Evolutionary conservation across 2,113 vertebrate genomes (phyloP), one percentile per base, ranked within the genome.

Genomic region (Desmodus rotundus): DNA sequence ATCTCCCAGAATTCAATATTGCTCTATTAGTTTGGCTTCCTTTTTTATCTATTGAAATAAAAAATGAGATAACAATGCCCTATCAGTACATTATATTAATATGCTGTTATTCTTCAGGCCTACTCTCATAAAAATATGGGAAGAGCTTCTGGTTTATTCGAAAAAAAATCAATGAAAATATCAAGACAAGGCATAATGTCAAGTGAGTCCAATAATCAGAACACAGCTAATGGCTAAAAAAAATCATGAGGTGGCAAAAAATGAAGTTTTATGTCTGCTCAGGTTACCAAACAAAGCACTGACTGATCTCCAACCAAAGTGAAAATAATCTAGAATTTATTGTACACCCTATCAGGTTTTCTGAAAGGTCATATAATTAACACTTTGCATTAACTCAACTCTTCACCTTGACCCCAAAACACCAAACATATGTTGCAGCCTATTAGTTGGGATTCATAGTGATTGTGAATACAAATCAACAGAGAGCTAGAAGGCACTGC

Each of bases 151-250:
- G 52, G 31, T 95, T 84, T 73, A 33, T 89, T 94, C 83, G 36
- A 93, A 85, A 96, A 58, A 96, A 97, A 97, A 97, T 96, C 96
- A 96, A 96, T 97, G 88, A 84, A 96, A 96, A 96, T 97, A 89
- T 95, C 94, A 94, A 96, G 95, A 86, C 63, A 88, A 96, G 82
- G 26, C 82, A 80, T 95, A 95, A 94, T 97, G 95, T 95, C 96
- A 97, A 97, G 50, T 65, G 86, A 94, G 77, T 95, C 54, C 95
- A 97, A 97, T 97, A 96, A 96, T 97, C 88, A 87, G 90, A 81
- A 47, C 61, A 89, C 14, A 91, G 76, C 56, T 97, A 97, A 97
- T 95, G 94, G 81, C 58, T 95, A 82, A 91, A 95, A 97, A 97
- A 88, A 91, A 56, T 56, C 94, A 94, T 95, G 93, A 98, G 77